Base-by-base conservation (phyloP, 2,797 vertebrate genomes). In the Hoplostethus atlanticus region DNA sequence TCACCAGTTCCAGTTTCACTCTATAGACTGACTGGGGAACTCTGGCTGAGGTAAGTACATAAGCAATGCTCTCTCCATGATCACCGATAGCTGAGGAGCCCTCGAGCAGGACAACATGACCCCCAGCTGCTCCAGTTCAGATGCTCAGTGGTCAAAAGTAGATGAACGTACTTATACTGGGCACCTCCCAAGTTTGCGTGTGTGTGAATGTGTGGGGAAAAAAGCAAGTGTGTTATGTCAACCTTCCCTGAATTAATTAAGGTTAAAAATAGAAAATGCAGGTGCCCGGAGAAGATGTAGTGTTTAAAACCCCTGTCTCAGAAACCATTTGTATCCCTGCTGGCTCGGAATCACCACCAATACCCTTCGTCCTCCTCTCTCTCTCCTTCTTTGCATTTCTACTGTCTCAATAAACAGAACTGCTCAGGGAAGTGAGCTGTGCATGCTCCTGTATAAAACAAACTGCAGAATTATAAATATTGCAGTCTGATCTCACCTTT, bases 401-500 rank as follows among this genome's bases (percentile, higher is more conserved):
- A 66, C 28, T 11, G 6, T 52, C 8, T 8, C 47, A 11, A 64
- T 59, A 0, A 52, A 57, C 4, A 34, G 3, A 34, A 34, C 6
- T 5, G 34, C 34, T 34, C 34, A 34, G 34, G 34, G 34, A 34
- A 34, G 34, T 34, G 34, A 34, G 34, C 34, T 34, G 34, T 34
- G 34, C 34, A 34, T 34, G 4, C 6, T 34, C 34, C 34, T 34
- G 4, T 34, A 34, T 5, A 34, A 34, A 34, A 34, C 34, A 17
- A 36, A 64, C 63, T 40, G 6, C 52, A 34, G 34, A 34, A 4
- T 34, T 34, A 6, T 6, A 5, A 34, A 34, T 34, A 34, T 30
- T 1, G n/a, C 34, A 34, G n/a, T 11, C 53, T 17, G 4, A 52
- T n/a, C 64, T 83, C 71, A 98, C 98, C 96, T 99, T 99, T 90